phyloP scores from a whole-genome alignment of 92 coral and sea anemone genomes.

The Actinernus sp. region DNA sequence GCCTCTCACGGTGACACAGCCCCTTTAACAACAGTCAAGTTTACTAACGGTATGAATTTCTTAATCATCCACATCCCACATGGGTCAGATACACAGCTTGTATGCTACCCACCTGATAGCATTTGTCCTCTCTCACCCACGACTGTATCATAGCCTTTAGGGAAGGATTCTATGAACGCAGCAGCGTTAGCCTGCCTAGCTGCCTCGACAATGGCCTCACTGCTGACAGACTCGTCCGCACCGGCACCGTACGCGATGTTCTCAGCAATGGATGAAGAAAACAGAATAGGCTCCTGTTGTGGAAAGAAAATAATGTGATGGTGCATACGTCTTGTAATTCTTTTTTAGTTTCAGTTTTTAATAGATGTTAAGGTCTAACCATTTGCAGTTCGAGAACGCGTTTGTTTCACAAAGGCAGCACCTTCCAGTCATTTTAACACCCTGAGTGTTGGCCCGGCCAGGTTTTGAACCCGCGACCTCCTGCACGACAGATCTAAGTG shows the following conservation, averaged over 20 bases:
- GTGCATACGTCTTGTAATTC: not conserved
- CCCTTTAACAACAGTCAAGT: not conserved
- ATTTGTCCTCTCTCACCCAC: slow-evolving; percentile 98
- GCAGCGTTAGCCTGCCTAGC: slow-evolving; percentile 96
- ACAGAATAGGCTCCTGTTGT: slow-evolving; percentile 96
- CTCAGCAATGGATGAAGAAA: slow-evolving; percentile 89
- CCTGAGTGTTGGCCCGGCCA: no score
- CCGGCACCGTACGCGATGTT: slow-evolving; percentile 92
- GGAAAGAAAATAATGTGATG: slow-evolving; percentile 2
- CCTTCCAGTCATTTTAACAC: no score
- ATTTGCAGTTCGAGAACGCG: no score
- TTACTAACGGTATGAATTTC: not conserved
- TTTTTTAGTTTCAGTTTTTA: not conserved
- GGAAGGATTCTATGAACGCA: slow-evolving; percentile 81
- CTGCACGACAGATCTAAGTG: no score
- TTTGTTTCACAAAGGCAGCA: no score
- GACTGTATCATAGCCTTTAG: slow-evolving; percentile 85
- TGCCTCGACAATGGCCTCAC: slow-evolving; percentile 77
- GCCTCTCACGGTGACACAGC: no score
- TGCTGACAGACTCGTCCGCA: slow-evolving; percentile 54
- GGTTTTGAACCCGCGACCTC: no score
- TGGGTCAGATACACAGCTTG: not conserved
- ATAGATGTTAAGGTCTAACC: not conserved
- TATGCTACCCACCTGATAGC: slow-evolving; percentile 76
- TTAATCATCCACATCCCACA: not conserved